Percentiles rank a stretch among this genome's conserved stretches.
These are phyloP conservation scores for Saccopteryx leptura DNA, from an alignment of 2,113 vertebrate species.

Conservation along the genomic window DNA sequence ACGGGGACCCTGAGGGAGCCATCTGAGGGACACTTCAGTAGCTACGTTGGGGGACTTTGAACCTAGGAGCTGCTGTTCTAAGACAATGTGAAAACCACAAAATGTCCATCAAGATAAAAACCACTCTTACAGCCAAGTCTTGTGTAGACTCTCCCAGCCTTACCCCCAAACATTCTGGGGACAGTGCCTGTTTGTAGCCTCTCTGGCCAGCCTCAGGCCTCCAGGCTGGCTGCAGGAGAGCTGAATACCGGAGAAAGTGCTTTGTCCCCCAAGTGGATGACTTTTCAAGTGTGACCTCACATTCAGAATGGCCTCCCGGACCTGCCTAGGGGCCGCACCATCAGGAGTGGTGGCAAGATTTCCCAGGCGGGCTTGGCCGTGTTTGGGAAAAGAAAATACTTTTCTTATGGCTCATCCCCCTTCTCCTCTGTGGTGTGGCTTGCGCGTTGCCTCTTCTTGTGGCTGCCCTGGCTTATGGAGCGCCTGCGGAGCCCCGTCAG, in stretches of 20 bases:
- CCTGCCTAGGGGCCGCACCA: not conserved
- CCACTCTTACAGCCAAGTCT: too few species aligned
- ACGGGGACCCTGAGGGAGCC: not conserved
- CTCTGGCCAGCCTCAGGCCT: not conserved
- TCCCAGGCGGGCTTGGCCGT: slow-evolving; percentile 67
- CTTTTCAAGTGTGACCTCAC: not conserved
- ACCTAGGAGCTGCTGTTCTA: not conserved
- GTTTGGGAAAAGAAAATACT: slow-evolving; percentile 75
- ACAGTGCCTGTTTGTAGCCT: not conserved
- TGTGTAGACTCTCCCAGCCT: fast-evolving
- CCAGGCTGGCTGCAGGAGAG: not conserved
- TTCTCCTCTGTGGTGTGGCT: slow-evolving; percentile 61
- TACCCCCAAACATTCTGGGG: not conserved
- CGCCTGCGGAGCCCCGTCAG: fast-evolving
- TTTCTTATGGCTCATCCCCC: slow-evolving; percentile 62
- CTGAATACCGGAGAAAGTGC: not conserved
- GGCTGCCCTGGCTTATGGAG: not conserved
- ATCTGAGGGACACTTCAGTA: not conserved
- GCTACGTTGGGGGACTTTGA: not conserved
- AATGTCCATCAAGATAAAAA: not conserved
- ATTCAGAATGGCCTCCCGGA: not conserved
- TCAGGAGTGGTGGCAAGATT: slow-evolving; percentile 71
- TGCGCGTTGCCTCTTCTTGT: fast-evolving
- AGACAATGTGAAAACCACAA: not conserved
- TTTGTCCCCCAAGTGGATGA: too few species aligned